Base-by-base conservation (phyloP, 2,797 vertebrate species). In the Oreonectes daqikongensis region DNA sequence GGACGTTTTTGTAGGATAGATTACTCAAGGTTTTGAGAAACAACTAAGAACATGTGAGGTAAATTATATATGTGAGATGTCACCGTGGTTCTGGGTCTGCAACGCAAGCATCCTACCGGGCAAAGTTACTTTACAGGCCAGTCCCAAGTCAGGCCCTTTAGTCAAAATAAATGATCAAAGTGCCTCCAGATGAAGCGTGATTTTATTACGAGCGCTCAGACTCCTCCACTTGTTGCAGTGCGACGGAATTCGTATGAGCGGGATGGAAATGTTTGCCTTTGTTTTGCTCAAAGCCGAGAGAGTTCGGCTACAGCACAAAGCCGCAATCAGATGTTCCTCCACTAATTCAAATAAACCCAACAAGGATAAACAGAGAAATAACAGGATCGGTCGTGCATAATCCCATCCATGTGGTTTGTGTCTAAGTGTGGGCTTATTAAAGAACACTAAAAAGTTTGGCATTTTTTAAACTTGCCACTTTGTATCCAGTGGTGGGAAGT, bases 281-380 rank as follows among this genome's bases (percentile, higher is more conserved):
- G 70, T 85, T 83, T 83, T 64, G 64, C 66, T 66, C 26, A 72
- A 66, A 10, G 42, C 22, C 4, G 2, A 35, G 35, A 79, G 57
- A 79, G 77, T 79, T 84, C 67, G 69, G 76, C 48, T 66, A 42
- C 48, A 77, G 55, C 44, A 48, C 32, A 30, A 74, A 83, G 84
- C 80, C 75, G 35, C 81, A 86, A 83, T 83, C 80, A 86, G 79
- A 89, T 68, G 79, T 85, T 72, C 77, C 73, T 83, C 79, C 65
- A 73, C 81, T 86, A 80, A 87, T 84, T 87, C 83, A 83, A 85
- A 87, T 84, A 81, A 87, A 83, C 78, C 72, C 53, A 74, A 59
- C 28, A 52, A 81, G 68, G 68, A 63, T 71, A 85, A 87, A 86
- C 78, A 80, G 52, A 80, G 75, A 78, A 66, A 32, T 77, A 77